Evolutionary conservation across 2,113 vertebrate species (phyloP).

Genomic region (Cromileptes altivelis): DNA sequence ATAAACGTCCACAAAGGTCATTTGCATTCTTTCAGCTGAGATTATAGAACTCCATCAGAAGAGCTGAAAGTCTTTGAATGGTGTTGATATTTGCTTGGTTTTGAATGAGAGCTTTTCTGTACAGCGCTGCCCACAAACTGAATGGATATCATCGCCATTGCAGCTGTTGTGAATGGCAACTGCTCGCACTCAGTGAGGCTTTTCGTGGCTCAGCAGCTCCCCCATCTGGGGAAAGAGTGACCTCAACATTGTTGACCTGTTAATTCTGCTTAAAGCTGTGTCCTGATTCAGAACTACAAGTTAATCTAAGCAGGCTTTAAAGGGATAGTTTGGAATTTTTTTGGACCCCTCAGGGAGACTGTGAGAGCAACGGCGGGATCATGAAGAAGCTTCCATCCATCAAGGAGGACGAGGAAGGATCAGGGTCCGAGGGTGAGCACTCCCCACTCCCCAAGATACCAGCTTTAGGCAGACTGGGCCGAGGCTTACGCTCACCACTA

Average conservation of each 20-base stretch:
- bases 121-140: constrained; percentile 40
- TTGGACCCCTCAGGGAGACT: constrained; percentile 72
- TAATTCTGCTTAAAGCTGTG: not conserved
- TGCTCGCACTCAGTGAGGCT: not conserved
- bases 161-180: constrained; percentile 65
- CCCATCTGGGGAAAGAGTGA: not conserved
- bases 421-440: constrained; percentile 80
- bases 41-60: not conserved
- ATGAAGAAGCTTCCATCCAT: constrained; percentile 87
- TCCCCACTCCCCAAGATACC: constrained; percentile 75
- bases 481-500: constrained; percentile 81
- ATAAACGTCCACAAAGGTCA: not conserved
- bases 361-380: constrained; percentile 85
- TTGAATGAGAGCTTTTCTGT: constrained; percentile 47
- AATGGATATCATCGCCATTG: constrained; percentile 47
- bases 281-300: not conserved
- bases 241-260: not conserved
- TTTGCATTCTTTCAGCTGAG: not conserved
- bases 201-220: constrained; percentile 37
- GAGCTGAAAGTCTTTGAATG: constrained; percentile 1
- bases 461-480: constrained; percentile 70
- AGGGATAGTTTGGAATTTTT: not conserved
- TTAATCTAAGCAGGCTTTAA: not conserved
- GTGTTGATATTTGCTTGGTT: not conserved
- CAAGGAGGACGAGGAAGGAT: constrained; percentile 86